phyloP scores from a whole-genome alignment of 2,888 invertebrate species.

The Apotomis betuletana region DNA sequence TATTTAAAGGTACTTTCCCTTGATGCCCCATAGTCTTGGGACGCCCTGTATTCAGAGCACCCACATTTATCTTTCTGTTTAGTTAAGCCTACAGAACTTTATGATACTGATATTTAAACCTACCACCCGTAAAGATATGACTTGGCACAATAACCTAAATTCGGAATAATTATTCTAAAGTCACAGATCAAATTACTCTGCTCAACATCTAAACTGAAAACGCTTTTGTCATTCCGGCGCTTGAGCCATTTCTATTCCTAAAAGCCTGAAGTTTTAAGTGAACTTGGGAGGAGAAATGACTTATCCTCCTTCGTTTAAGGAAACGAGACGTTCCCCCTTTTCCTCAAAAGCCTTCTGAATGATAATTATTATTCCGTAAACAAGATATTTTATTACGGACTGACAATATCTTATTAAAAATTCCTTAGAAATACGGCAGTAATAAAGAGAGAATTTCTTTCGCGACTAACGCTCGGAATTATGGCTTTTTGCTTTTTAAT shows the following conservation, averaged over 20 bases:
- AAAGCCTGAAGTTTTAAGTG: neutral
- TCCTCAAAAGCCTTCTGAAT: conserved; percentile 23
- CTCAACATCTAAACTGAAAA: neutral
- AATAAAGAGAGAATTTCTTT: conserved; percentile 21
- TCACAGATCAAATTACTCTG: conserved; percentile 1
- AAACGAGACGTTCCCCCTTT: neutral
- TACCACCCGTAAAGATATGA: neutral
- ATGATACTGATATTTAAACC: neutral
- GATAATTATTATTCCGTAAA: conserved; percentile 24
- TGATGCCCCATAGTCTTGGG: too few relatives aligned
- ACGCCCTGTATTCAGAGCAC: too few relatives aligned
- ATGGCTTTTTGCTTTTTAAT: conserved; percentile 20
- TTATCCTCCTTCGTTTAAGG: neutral
- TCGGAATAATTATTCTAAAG: neutral
- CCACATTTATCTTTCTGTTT: too few relatives aligned
- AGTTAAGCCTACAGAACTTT: neutral
- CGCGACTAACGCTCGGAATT: neutral
- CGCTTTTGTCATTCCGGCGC: neutral
- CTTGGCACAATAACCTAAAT: conserved; percentile 1
- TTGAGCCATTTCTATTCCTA: neutral
- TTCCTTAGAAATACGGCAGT: conserved; percentile 3
- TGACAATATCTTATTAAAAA: conserved; percentile 26
- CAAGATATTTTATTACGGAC: conserved; percentile 21
- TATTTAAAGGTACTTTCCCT: too few relatives aligned
- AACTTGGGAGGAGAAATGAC: neutral